These are phyloP conservation scores for Murina feae DNA, from an alignment of 2,113 vertebrate genomes.

Conservation along the genomic window DNA sequence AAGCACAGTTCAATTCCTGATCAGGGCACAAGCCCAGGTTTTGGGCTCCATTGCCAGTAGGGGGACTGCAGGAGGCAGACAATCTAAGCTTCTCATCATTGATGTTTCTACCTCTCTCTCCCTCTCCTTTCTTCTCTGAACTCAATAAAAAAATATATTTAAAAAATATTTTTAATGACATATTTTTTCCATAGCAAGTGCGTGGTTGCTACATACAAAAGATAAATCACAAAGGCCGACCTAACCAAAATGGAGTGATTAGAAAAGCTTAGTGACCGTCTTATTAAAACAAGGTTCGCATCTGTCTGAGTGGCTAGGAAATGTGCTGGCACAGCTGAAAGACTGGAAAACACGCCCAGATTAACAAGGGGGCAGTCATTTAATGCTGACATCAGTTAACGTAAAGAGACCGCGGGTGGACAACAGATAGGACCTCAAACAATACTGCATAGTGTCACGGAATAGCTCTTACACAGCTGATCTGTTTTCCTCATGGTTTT, in stretches of 20 bases:
- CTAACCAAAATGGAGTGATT: neutral
- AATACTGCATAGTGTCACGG: slow-evolving; percentile 49
- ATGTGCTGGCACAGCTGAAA: neutral
- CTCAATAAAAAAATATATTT: too few relatives aligned
- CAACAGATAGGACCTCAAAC: slow-evolving; percentile 32
- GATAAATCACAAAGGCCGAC: neutral
- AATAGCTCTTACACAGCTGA: slow-evolving; percentile 27
- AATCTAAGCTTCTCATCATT: too few relatives aligned
- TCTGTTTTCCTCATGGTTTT: slow-evolving; percentile 27
- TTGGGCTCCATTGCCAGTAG: too few relatives aligned
- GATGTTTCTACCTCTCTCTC: too few relatives aligned
- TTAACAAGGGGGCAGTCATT: slow-evolving; percentile 63
- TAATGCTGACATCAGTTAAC: slow-evolving; percentile 65
- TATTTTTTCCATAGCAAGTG: neutral
- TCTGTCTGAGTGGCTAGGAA: neutral
- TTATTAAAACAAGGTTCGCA: neutral
- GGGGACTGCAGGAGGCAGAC: too few relatives aligned
- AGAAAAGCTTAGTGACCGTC: neutral
- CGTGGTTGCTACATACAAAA: neutral
- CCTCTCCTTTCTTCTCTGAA: too few relatives aligned
- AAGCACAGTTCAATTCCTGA: too few relatives aligned
- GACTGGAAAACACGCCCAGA: neutral
- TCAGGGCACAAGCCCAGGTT: too few relatives aligned
- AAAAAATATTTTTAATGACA: neutral
- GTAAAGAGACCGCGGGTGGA: slow-evolving; percentile 40